Evolutionary conservation across 2,888 invertebrate species (phyloP), one percentile per base, ranked within the genome.

Genomic region (Phragmatobia fuliginosa): DNA sequence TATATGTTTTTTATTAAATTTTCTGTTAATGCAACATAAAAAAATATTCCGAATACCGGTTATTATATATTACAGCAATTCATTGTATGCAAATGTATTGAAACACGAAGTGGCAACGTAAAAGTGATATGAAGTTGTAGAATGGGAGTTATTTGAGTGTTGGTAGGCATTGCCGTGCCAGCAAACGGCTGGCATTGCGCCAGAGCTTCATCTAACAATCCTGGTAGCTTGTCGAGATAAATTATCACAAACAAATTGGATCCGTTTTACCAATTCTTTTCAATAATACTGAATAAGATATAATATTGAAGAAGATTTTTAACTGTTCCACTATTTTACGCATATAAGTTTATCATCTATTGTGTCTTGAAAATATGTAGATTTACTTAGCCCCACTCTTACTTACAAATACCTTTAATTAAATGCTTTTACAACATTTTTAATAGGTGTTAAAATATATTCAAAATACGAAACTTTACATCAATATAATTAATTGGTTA

Each of bases 201-300:
- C 90, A 90, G 79, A 67, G 69, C 38, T 70, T 81, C 78, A 79
- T 79, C 76, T 77, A 76, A 81, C 81, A 78, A 80, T 83, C 80
- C 78, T 79, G 74, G 67, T 72, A 76, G 74, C 75, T 76, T 70
- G 76, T 76, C 78, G 80, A 81, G 79, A 87, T 84, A 83, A 88
- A 83, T 88, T 86, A 85, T 87, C 77, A 80, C 80, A 73, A 73
- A 70, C 75, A 83, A 87, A 87, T 86, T 84, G 83, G 80, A 82
- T 79, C 67, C 66, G 72, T 82, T 82, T 75, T 62, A 66, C 68
- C 78, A 81, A 82, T 85, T 80, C 78, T 70, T 74, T 86, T 82
- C 78, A 83, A 79, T 83, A 78, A 75, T 74, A 73, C n/a, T n/a
- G n/a, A n/a, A n/a, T n/a, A n/a, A n/a, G n/a, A n/a, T n/a, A n/a